These are phyloP conservation scores for Drosophila fungiperda DNA, from an alignment of 2,888 invertebrate species.

Conservation along the genomic window DNA sequence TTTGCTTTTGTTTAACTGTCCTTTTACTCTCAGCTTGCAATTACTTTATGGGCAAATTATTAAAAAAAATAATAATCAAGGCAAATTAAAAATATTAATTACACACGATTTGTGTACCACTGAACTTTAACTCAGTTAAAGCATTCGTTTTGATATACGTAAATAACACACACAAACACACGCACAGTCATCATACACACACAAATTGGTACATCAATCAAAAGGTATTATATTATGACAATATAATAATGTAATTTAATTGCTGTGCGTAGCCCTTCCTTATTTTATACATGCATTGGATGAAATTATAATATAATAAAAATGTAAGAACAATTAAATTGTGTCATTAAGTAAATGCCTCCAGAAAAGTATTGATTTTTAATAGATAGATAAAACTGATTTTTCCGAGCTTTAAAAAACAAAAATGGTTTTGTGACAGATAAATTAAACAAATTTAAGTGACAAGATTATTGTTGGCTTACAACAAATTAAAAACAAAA, in stretches of 20 bases:
- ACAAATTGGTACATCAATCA: constrained; percentile 68
- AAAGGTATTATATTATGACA: constrained; percentile 45
- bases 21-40: constrained; percentile 28
- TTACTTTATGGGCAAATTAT: constrained; percentile 54
- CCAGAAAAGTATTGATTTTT: background rate
- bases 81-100: constrained; percentile 67
- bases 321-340: constrained; percentile 27
- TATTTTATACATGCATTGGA: background rate
- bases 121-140: constrained; percentile 67
- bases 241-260: constrained; percentile 61
- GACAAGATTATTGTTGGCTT: background rate
- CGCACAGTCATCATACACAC: constrained; percentile 5
- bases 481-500: background rate
- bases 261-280: constrained; percentile 29
- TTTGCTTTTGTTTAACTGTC: constrained; percentile 37
- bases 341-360: constrained; percentile 2
- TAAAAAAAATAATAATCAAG: constrained; percentile 46
- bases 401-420: background rate
- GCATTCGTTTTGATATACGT: constrained; percentile 17
- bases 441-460: background rate
- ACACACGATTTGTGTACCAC: constrained; percentile 69
- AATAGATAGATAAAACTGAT: background rate
- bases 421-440: background rate
- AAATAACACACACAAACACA: constrained; percentile 6
- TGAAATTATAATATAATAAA: background rate